These are phyloP conservation scores for Protaetia brevitarsis DNA, from an alignment of 1,140 invertebrate genomes.

Conservation along the genomic window DNA sequence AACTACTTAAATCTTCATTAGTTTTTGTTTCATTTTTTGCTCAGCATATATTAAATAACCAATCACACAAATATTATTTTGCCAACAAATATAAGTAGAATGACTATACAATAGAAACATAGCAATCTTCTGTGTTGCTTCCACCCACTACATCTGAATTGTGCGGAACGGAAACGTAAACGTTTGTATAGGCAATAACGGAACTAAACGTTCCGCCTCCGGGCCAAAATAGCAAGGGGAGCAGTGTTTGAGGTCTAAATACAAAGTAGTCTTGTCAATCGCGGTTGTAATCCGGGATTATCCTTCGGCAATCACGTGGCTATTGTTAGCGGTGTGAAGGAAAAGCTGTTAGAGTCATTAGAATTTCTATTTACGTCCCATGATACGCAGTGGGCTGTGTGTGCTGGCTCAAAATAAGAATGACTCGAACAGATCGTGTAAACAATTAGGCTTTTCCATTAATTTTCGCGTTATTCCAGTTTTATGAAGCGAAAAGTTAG, in stretches of 20 bases:
- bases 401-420: not conserved
- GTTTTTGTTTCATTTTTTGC: too few species aligned
- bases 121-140: not conserved
- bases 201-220: slow-evolving; percentile 4
- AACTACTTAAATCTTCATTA: too few species aligned
- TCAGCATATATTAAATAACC: too few species aligned
- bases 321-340: slow-evolving; percentile 46
- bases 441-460: not conserved
- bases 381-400: not conserved
- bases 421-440: not conserved
- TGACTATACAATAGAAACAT: not conserved
- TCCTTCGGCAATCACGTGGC: slow-evolving; percentile 44
- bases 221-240: not conserved
- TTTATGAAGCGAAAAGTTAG: not conserved
- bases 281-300: slow-evolving; percentile 44
- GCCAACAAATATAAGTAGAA: too few species aligned
- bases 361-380: slow-evolving; percentile 24
- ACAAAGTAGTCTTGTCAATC: slow-evolving; percentile 42
- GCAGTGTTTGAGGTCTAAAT: slow-evolving; percentile 11
- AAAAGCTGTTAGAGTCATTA: slow-evolving; percentile 32
- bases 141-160: not conserved
- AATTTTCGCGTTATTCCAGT: not conserved
- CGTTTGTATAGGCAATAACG: slow-evolving; percentile 1
- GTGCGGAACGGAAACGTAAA: not conserved
- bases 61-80: too few species aligned